Conservation (phyloP, 2,113 vertebrate genomes). For the Saccopteryx bilineata region DNA sequence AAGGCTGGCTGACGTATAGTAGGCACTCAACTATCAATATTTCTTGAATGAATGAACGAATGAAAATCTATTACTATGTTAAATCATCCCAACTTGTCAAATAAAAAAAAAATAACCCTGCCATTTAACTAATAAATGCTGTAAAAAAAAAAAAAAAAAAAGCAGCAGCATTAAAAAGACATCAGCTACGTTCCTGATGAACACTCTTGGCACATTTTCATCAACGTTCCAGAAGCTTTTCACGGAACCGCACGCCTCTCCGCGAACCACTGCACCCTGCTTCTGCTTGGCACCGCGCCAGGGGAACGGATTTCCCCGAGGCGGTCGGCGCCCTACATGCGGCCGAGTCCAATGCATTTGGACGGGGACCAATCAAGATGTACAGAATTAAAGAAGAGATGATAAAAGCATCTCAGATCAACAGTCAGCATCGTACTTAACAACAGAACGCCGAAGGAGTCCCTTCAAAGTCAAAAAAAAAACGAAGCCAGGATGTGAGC, state of each 20-base stretch:
- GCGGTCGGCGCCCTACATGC: neutral
- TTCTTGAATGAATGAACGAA: constrained; percentile 49
- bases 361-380: constrained; percentile 43
- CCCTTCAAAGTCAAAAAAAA: constrained; percentile 27
- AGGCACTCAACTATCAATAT: neutral
- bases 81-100: constrained; percentile 5
- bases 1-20: neutral
- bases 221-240: neutral
- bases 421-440: constrained; percentile 49
- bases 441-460: neutral
- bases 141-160: neutral
- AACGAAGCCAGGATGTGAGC: constrained; percentile 33
- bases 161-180: neutral
- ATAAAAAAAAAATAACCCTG: neutral
- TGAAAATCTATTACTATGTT: constrained; percentile 12
- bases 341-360: constrained; percentile 45
- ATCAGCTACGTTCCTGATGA: neutral
- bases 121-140: constrained; percentile 22
- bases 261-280: constrained; percentile 57
- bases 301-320: neutral
- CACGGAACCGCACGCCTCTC: neutral
- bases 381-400: constrained; percentile 42
- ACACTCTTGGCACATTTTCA: neutral
- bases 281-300: constrained; percentile 13
- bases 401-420: constrained; percentile 36